Evolutionary conservation across 2,113 vertebrate genomes (phyloP).

Genomic region (Labeo rohita): DNA sequence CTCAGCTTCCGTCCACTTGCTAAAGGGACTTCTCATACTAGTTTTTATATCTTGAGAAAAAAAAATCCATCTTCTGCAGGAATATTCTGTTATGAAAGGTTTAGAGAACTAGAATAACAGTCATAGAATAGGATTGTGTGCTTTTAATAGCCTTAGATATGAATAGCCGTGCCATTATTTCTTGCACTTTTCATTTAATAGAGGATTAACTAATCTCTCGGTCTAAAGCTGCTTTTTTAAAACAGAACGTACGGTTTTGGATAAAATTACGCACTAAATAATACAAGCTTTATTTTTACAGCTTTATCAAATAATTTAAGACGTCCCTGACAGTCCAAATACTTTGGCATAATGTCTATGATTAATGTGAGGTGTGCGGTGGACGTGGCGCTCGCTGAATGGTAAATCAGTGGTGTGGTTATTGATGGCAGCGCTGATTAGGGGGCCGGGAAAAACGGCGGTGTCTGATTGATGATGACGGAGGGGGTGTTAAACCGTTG

Average conservation of each 20-base stretch:
- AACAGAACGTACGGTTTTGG: conserved; percentile 11
- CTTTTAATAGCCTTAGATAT: conserved; percentile 37
- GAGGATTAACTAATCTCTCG: conserved; percentile 32
- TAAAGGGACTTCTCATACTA: conserved; percentile 37
- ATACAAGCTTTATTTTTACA: conserved; percentile 17
- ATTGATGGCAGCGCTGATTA: conserved; percentile 62
- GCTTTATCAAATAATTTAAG: conserved; percentile 45
- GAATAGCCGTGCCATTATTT: conserved; percentile 18
- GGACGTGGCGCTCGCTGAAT: conserved; percentile 61
- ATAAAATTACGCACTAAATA: conserved; percentile 5
- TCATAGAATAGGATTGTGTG: conserved; percentile 27
- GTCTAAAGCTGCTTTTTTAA: conserved; percentile 19
- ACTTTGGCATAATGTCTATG: conserved; percentile 43
- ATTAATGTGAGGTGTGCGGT: conserved; percentile 54
- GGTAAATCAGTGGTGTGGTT: conserved; percentile 71
- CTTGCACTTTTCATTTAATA: conserved; percentile 22
- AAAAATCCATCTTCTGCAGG: conserved; percentile 28
- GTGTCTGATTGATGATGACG: conserved; percentile 64
- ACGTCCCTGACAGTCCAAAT: conserved; percentile 26
- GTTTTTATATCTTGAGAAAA: conserved; percentile 24
- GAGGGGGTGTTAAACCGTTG: conserved; percentile 22
- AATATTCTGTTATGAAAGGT: conserved; percentile 2
- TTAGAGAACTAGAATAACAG: conserved; percentile 4
- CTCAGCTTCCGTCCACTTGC: conserved; percentile 53
- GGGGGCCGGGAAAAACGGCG: conserved; percentile 53